These are phyloP conservation scores for Limonius californicus DNA, from an alignment of 1,140 invertebrate genomes.

Conservation along the genomic window DNA sequence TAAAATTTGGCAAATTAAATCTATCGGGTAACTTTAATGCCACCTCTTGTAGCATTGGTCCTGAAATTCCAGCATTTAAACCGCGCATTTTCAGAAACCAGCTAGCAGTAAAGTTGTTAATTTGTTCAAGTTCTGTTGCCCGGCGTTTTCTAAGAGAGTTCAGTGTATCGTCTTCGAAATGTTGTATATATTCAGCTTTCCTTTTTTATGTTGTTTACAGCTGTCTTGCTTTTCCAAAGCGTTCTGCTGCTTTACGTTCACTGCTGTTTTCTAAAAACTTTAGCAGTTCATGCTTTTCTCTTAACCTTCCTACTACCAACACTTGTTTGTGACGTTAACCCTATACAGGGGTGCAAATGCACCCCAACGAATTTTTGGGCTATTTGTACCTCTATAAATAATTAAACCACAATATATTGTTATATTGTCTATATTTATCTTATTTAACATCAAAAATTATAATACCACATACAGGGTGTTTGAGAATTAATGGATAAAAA, in stretches of 20 bases:
- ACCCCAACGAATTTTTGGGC: no score
- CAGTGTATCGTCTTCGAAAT: background rate
- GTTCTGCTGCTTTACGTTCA: background rate
- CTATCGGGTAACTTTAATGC: background rate
- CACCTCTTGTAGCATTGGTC: background rate
- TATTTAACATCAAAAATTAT: no score
- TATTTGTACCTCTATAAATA: no score
- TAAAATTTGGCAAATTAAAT: background rate
- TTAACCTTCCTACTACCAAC: no score
- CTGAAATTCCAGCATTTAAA: background rate
- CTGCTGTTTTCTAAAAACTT: background rate
- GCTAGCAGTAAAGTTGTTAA: background rate
- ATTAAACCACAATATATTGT: no score
- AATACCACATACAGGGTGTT: no score
- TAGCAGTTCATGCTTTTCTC: background rate
- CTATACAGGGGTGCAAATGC: no score
- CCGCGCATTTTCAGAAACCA: background rate
- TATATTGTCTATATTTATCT: no score
- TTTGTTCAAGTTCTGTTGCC: background rate
- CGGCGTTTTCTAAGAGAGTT: background rate
- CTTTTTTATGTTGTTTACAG: background rate
- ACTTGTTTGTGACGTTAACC: no score
- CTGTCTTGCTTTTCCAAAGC: background rate
- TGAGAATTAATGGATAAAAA: no score
- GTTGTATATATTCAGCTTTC: background rate